phyloP scores from a whole-genome alignment of 2,113 vertebrate genomes.

The Vidua macroura region DNA sequence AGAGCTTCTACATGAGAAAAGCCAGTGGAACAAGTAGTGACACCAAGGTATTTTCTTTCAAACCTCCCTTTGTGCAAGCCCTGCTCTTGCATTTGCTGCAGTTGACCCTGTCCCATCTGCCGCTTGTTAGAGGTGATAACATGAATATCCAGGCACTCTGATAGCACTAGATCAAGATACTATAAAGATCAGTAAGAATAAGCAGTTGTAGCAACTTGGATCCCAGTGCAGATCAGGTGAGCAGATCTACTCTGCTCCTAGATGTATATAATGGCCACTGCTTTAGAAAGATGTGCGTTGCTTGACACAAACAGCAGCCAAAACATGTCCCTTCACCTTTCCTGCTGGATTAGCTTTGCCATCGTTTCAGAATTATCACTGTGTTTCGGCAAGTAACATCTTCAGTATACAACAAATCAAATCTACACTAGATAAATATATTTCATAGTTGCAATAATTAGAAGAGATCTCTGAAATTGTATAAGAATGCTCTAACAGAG shows the following conservation, averaged over 20 bases:
- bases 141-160: not conserved
- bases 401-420: not conserved
- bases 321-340: accelerated
- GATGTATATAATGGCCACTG: accelerated
- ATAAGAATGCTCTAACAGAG: not conserved
- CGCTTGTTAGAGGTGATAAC: accelerated
- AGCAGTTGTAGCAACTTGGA: not conserved
- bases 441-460: not conserved
- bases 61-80: not conserved
- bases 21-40: not conserved
- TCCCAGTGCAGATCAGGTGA: not conserved
- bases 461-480: not conserved
- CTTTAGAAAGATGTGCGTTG: not conserved
- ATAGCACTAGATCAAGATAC: too few species aligned
- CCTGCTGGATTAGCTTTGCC: not conserved
- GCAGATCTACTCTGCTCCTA: not conserved
- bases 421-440: accelerated
- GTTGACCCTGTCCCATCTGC: not conserved
- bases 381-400: not conserved
- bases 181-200: not conserved
- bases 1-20: not conserved
- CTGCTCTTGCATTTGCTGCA: not conserved
- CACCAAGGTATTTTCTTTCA: not conserved
- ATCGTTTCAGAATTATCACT: not conserved
- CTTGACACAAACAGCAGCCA: not conserved